Evolutionary conservation across 2,113 vertebrate genomes (phyloP).

Genomic region (Zosterops hypoxanthus): DNA sequence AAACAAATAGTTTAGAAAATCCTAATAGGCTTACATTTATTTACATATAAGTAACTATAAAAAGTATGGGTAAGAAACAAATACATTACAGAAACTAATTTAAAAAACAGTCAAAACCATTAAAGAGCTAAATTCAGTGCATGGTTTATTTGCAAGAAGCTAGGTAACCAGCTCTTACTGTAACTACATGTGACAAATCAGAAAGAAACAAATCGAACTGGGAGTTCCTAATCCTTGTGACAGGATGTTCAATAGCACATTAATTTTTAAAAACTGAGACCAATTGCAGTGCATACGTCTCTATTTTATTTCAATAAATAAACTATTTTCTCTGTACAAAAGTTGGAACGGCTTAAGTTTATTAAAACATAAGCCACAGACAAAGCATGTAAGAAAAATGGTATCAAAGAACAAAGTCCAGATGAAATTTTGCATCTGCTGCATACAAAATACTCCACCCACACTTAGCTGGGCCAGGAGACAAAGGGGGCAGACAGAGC

Average conservation of each 20-base stretch:
- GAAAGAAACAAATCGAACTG: not conserved
- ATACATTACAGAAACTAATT: not conserved
- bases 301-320: conserved; percentile 27
- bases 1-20: not conserved
- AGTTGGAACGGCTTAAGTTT: conserved; percentile 31
- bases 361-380: conserved; percentile 37
- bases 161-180: not conserved
- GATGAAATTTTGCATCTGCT: not conserved
- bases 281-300: not conserved
- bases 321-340: conserved; percentile 34
- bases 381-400: not conserved
- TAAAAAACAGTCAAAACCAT: not conserved
- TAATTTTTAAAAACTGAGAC: not conserved
- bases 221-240: not conserved
- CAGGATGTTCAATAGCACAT: not conserved
- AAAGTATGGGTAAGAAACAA: not conserved
- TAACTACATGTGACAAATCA: not conserved
- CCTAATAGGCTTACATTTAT: not conserved
- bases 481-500: not conserved
- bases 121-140: not conserved
- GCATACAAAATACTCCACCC: not conserved
- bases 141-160: conserved; percentile 41
- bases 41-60: not conserved
- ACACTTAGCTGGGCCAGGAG: not conserved
- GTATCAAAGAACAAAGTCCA: not conserved